Evolutionary conservation across 2,113 vertebrate genomes (phyloP).

Genomic region (Calyptommatus sinebrachiatus): DNA sequence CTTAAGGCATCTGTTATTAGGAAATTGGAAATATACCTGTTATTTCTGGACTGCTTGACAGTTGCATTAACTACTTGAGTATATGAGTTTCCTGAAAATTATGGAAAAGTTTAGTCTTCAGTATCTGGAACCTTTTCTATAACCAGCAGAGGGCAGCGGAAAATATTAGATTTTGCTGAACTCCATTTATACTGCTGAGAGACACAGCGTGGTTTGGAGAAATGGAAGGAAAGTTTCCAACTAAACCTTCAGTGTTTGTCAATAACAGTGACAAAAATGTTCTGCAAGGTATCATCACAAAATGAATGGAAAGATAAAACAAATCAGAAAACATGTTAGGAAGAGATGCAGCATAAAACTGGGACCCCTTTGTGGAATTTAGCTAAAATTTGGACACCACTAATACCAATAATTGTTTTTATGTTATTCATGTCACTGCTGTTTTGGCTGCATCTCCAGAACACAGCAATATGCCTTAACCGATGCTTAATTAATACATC

Average conservation of each 20-base stretch:
- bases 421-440: too few species aligned
- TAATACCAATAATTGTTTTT: neutral
- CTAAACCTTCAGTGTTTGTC: too few species aligned
- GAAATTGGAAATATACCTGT: neutral
- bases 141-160: too few species aligned
- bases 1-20: neutral
- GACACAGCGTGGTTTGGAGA: neutral
- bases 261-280: too few species aligned
- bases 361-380: neutral
- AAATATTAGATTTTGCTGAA: too few species aligned
- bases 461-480: too few species aligned
- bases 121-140: neutral
- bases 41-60: neutral
- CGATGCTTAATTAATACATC: too few species aligned
- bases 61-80: neutral
- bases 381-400: neutral
- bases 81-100: neutral
- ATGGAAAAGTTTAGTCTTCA: neutral
- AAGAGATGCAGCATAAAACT: too few species aligned
- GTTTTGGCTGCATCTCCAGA: too few species aligned
- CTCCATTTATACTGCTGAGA: neutral
- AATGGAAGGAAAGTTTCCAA: neutral
- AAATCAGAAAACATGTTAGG: too few species aligned
- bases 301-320: too few species aligned
- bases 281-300: too few species aligned